Conservation (phyloP, 2,113 vertebrate species). For the Leptosomus discolor region DNA sequence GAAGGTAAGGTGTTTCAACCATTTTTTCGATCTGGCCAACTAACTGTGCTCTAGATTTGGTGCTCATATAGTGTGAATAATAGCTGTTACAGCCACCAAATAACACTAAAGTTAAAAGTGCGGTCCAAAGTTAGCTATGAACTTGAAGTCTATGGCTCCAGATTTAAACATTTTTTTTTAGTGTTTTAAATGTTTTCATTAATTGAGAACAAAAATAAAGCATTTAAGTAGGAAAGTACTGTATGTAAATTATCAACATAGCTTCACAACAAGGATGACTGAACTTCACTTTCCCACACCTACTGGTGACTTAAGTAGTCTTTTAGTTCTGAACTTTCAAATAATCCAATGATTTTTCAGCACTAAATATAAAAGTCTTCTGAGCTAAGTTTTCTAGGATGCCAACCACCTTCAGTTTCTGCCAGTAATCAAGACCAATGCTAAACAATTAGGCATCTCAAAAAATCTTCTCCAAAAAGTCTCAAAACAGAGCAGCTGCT, state of each 20-base stretch:
- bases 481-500: neutral
- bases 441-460: neutral
- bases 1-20: neutral
- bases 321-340: neutral
- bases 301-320: neutral
- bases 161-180: neutral
- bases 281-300: neutral
- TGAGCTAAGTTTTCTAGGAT: neutral
- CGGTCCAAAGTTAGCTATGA: neutral
- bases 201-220: neutral
- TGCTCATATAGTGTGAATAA: neutral
- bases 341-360: neutral
- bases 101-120: neutral
- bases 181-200: neutral
- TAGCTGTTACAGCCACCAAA: neutral
- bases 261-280: neutral
- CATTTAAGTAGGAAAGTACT: neutral
- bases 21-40: neutral
- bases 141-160: neutral
- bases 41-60: neutral
- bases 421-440: neutral
- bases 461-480: neutral
- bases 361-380: neutral
- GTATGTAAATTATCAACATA: neutral
- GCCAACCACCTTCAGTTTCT: neutral